Percentiles rank a stretch among this genome's conserved stretches.
phyloP scores from a whole-genome alignment of 2,113 vertebrate genomes.

The Salvelinus alpinus region DNA sequence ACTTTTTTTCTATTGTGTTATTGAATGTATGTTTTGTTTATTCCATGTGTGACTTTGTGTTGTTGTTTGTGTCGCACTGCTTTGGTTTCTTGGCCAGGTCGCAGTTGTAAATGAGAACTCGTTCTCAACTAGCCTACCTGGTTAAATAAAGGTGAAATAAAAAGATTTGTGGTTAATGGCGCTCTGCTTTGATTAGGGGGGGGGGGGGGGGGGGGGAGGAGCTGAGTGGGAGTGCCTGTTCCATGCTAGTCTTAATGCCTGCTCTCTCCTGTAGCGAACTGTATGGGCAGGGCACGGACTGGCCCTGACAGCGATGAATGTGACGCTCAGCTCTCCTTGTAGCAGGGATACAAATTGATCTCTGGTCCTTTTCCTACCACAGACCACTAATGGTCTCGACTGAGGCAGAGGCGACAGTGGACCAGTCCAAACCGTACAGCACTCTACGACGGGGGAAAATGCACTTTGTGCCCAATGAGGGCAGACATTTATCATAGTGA shows the following conservation, averaged over 20 bases:
- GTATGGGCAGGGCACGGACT: neutral
- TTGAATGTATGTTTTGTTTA: too few species aligned
- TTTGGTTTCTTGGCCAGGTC: too few species aligned
- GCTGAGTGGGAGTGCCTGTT: constrained; percentile 55
- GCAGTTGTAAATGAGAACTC: too few species aligned
- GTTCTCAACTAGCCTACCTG: too few species aligned
- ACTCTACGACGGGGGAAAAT: constrained; percentile 16
- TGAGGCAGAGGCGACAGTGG: constrained; percentile 43
- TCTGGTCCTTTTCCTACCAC: constrained; percentile 58
- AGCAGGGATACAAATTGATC: constrained; percentile 67
- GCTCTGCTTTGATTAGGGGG: constrained; percentile 70
- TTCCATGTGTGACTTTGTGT: too few species aligned
- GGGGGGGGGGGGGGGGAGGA: constrained; percentile 36
- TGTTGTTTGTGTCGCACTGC: too few species aligned
- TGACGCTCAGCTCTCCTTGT: constrained; percentile 53
- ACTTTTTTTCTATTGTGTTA: too few species aligned
- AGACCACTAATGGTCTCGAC: constrained; percentile 60
- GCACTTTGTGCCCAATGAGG: constrained; percentile 39
- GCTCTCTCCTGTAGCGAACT: constrained; percentile 43
- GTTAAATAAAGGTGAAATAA: too few species aligned
- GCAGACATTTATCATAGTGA: constrained; percentile 65
- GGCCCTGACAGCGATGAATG: constrained; percentile 70
- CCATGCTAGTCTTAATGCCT: constrained; percentile 41
- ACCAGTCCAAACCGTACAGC: constrained; percentile 44
- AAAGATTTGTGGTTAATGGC: constrained; percentile 67